Conservation (phyloP, 2,113 vertebrate genomes). For the Irena cyanogastra region DNA sequence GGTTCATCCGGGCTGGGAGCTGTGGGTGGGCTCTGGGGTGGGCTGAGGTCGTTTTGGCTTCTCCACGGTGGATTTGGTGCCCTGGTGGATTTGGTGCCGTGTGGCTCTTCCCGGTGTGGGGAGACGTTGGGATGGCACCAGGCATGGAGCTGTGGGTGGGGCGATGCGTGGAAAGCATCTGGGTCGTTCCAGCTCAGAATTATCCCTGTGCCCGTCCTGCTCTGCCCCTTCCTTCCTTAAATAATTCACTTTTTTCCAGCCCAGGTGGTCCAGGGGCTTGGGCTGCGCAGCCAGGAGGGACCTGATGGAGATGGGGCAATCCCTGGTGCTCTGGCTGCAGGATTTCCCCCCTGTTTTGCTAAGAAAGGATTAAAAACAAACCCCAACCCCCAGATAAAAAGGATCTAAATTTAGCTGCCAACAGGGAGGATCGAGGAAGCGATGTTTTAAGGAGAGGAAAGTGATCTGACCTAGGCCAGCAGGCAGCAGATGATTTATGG, state of each 20-base stretch:
- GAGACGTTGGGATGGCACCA: neutral
- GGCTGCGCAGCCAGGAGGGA: neutral
- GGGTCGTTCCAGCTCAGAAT: neutral
- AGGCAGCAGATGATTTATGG: neutral
- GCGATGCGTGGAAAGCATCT: rapidly evolving
- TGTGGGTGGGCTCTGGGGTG: rapidly evolving
- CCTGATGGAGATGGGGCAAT: neutral
- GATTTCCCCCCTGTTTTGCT: neutral
- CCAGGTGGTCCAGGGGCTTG: rapidly evolving
- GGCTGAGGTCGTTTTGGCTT: rapidly evolving
- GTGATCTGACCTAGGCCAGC: neutral
- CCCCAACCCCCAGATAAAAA: neutral
- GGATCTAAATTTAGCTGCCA: neutral
- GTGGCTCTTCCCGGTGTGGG: rapidly evolving
- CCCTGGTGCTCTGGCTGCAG: neutral
- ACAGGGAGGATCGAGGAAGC: neutral
- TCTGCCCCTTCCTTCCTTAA: neutral
- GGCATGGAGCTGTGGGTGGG: neutral
- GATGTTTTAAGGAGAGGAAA: neutral
- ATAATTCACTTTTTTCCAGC: neutral
- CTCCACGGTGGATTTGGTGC: neutral
- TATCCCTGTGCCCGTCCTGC: rapidly evolving
- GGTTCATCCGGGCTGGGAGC: rapidly evolving
- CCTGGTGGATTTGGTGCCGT: neutral
- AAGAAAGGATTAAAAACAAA: neutral